phyloP scores from a whole-genome alignment of 2,113 vertebrate genomes.

The Hippocampus abdominalis region DNA sequence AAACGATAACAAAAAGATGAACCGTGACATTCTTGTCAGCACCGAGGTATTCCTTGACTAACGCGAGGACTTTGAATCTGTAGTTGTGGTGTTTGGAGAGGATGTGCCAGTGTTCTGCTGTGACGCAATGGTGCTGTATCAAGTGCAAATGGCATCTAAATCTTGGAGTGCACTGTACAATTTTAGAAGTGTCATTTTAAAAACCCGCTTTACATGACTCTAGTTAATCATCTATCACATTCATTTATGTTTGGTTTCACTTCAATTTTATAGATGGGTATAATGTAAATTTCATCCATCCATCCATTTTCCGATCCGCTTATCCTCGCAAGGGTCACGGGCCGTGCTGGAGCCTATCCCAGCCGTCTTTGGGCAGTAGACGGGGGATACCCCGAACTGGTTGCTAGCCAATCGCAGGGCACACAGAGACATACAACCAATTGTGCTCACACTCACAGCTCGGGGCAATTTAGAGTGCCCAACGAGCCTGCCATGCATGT shows the following conservation, averaged over 20 bases:
- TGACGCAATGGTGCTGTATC: constrained; percentile 1
- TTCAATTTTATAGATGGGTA: neutral
- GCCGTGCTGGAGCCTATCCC: too few species aligned
- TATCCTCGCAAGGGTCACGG: too few species aligned
- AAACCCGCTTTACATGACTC: neutral
- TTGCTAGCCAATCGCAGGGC: too few species aligned
- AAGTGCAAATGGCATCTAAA: neutral
- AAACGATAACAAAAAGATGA: constrained; percentile 46
- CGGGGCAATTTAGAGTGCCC: too few species aligned
- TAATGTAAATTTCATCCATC: too few species aligned
- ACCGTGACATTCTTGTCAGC: constrained; percentile 41
- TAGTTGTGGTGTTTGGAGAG: constrained; percentile 35
- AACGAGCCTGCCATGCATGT: too few species aligned
- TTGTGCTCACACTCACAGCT: too few species aligned
- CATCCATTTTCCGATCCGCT: too few species aligned
- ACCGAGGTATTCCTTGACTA: constrained; percentile 34
- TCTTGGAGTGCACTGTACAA: too few species aligned
- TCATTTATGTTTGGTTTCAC: neutral
- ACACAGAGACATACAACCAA: too few species aligned
- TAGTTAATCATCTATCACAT: neutral
- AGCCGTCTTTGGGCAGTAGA: too few species aligned
- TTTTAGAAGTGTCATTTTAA: neutral
- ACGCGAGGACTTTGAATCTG: constrained; percentile 5
- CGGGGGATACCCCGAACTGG: too few species aligned
- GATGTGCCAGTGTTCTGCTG: constrained; percentile 25